phyloP scores from a whole-genome alignment of 92 coral and sea anemone species.

The Epizoanthus stellaris region DNA sequence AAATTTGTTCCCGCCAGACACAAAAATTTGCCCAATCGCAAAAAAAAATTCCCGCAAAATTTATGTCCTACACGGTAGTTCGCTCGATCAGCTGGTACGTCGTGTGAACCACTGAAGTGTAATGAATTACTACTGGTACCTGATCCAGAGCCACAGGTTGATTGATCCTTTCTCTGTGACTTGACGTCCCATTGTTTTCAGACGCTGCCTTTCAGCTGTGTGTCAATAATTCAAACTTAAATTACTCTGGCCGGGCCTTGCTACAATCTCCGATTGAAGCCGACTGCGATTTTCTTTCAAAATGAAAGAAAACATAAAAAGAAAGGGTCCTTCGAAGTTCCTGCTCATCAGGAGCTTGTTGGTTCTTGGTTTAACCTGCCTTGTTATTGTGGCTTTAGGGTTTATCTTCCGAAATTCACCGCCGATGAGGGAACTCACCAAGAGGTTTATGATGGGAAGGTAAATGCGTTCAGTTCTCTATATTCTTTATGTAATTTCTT shows the following conservation, averaged over 20 bases:
- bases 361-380: conserved; percentile 48
- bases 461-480: conserved; percentile 20
- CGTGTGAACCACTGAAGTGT: neutral
- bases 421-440: conserved; percentile 60
- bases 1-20: too few species aligned
- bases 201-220: neutral
- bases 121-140: conserved; percentile 13
- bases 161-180: neutral
- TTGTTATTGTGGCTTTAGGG: conserved; percentile 51
- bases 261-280: neutral
- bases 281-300: neutral
- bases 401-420: conserved; percentile 66
- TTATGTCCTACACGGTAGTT: too few species aligned
- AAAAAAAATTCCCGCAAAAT: too few species aligned
- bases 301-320: conserved; percentile 31
- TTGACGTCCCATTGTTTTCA: neutral
- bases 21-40: too few species aligned
- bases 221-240: conserved; percentile 16
- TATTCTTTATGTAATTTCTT: neutral
- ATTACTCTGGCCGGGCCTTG: neutral
- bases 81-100: neutral
- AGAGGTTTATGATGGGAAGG: conserved; percentile 94
- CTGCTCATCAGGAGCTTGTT: conserved; percentile 7
- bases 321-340: neutral
- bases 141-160: neutral